A percentile compares a stretch with the other conserved stretches of the same genome.
Evolutionary conservation across 2,888 invertebrate species (phyloP).

Genomic region (Drosophila leonis): DNA sequence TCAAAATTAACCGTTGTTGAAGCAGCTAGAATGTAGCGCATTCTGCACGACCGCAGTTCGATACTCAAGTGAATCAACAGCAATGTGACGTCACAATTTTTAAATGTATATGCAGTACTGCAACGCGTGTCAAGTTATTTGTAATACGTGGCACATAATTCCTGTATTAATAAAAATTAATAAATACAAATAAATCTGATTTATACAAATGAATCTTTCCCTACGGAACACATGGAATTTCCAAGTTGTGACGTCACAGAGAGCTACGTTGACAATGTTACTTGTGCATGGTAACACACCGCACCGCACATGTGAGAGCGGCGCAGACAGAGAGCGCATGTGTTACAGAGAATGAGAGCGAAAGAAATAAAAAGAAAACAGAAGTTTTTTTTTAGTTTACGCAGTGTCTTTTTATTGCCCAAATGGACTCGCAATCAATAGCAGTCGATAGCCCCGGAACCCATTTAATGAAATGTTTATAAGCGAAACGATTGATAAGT

Average conservation of each 20-base stretch:
- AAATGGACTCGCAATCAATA: slow-evolving; percentile 11
- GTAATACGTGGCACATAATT: accelerated
- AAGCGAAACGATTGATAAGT: slow-evolving; percentile 14
- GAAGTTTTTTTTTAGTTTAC: slow-evolving; percentile 29
- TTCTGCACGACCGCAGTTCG: background rate
- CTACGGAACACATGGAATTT: too few species aligned
- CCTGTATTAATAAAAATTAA: background rate
- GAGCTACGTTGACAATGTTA: background rate
- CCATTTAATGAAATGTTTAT: slow-evolving; percentile 23
- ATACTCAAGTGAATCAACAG: background rate
- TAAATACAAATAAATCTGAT: background rate
- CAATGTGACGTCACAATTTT: slow-evolving; percentile 36
- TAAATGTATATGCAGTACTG: background rate
- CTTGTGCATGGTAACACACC: slow-evolving; percentile 11
- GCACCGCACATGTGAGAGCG: slow-evolving; percentile 7
- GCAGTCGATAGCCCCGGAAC: slow-evolving; percentile 21
- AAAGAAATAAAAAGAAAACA: slow-evolving; percentile 7
- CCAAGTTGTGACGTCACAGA: slow-evolving; percentile 11
- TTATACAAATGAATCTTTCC: too few species aligned
- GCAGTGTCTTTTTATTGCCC: slow-evolving; percentile 47
- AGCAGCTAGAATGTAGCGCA: slow-evolving; percentile 28
- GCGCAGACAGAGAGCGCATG: slow-evolving; percentile 7
- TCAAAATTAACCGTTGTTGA: slow-evolving; percentile 4
- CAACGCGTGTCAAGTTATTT: background rate
- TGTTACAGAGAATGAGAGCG: background rate